Conservation (phyloP, 2,888 invertebrate species). For the Spilarctia lutea region DNA sequence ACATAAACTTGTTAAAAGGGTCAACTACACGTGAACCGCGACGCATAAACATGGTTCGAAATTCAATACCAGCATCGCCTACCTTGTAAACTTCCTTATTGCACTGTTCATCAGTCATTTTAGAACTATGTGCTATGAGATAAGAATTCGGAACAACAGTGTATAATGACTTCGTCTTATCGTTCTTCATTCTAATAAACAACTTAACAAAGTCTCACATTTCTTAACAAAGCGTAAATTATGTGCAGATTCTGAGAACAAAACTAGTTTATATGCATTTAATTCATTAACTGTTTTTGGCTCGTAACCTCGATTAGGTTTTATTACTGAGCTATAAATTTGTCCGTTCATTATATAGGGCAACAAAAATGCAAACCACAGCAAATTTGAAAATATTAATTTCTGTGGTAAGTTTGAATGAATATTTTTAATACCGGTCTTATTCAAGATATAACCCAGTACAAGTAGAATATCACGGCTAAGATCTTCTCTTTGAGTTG, state of each 20-base stretch:
- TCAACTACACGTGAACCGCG: conserved; percentile 55
- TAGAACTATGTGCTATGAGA: conserved; percentile 42
- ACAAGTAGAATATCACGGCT: conserved; percentile 49
- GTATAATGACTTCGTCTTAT: conserved; percentile 34
- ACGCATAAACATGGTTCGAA: conserved; percentile 54
- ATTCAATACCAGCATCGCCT: conserved; percentile 34
- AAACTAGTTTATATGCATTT: conserved; percentile 23
- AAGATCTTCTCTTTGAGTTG: conserved; percentile 32
- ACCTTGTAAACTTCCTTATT: conserved; percentile 41
- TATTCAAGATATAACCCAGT: conserved; percentile 59
- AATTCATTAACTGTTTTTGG: conserved; percentile 40
- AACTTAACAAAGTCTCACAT: conserved; percentile 49
- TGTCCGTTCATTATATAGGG: conserved; percentile 55
- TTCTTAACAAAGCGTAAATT: background rate
- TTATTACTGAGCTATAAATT: conserved; percentile 51
- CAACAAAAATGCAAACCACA: conserved; percentile 52
- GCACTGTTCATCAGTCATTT: conserved; percentile 46
- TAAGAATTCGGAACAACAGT: conserved; percentile 45
- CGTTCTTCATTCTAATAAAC: conserved; percentile 45
- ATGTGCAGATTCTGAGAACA: conserved; percentile 18
- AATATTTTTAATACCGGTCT: conserved; percentile 30
- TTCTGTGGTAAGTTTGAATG: conserved; percentile 42
- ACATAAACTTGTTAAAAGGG: conserved; percentile 33
- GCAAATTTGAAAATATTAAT: conserved; percentile 46
- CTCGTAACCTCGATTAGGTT: conserved; percentile 51